Evolutionary conservation across 2,797 vertebrate species (phyloP).

Genomic region (Spinibarbus caldwelli): DNA sequence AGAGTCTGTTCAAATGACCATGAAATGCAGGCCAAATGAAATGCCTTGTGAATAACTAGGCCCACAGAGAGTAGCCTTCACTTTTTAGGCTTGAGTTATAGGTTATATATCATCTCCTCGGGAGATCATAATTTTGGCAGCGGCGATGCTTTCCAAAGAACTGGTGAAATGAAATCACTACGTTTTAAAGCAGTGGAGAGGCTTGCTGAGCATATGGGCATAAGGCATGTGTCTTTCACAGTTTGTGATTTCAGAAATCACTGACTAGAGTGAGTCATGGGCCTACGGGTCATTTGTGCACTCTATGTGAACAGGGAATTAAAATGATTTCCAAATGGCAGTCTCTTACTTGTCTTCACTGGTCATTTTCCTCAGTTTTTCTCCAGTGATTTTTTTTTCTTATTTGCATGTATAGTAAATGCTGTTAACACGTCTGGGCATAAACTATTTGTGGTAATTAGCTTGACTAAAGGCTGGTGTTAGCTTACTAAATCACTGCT

Average conservation of each 20-base stretch:
- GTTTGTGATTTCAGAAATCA: slow-evolving; percentile 27
- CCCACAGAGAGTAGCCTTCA: slow-evolving; percentile 54
- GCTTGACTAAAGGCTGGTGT: slow-evolving; percentile 41
- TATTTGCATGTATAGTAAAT: slow-evolving; percentile 15
- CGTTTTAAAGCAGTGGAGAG: slow-evolving; percentile 45
- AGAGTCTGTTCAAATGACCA: slow-evolving; percentile 63
- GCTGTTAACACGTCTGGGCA: slow-evolving; percentile 2
- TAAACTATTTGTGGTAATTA: slow-evolving; percentile 32
- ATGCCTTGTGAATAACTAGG: slow-evolving; percentile 60
- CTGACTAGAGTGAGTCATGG: slow-evolving; percentile 25
- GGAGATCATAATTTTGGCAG: slow-evolving; percentile 59
- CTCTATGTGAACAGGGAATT: slow-evolving; percentile 40
- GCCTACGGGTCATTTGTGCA: slow-evolving; percentile 42
- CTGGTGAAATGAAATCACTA: slow-evolving; percentile 49
- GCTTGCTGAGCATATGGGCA: slow-evolving; percentile 25
- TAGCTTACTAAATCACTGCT: slow-evolving; percentile 30
- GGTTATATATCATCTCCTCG: slow-evolving; percentile 63
- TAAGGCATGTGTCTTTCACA: slow-evolving; percentile 39
- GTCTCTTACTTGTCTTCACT: slow-evolving; percentile 12
- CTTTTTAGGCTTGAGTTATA: slow-evolving; percentile 53
- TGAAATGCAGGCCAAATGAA: slow-evolving; percentile 66
- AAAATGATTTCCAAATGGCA: slow-evolving; percentile 24
- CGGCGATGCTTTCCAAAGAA: slow-evolving; percentile 33
- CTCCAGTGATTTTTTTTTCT: background rate
- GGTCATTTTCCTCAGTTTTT: background rate